Evolutionary conservation across 2,888 invertebrate species (phyloP), one percentile per base, ranked within the genome.

Genomic region (Stomorhina lunata): DNA sequence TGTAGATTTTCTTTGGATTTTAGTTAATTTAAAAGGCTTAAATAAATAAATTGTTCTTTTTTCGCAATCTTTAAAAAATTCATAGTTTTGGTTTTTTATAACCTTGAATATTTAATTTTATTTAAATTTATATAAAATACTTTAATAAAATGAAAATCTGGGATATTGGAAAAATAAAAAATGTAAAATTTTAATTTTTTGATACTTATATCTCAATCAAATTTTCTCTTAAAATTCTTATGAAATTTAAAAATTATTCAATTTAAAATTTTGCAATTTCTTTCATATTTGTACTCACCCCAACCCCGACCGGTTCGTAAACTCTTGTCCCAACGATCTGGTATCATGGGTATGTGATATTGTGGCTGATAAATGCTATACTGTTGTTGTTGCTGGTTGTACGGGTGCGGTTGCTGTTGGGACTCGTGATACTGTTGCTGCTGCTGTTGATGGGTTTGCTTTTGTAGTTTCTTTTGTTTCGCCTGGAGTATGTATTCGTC

Each of bases 301-400:
- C 86, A 86, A 29, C 90, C 87, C 5, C 84, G 83, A n/a, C 89
- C 89, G 9, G 87, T 88, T 86, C 88, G 88, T 32, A 90, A 88
- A 73, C 90, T 90, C 84, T 90, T 90, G 86, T 90, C 90, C 66
- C 90, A 90, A 71, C 90, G 89, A 86, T 90, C 90, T 63, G 87
- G 86, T 80, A 86, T 87, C 69, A 88, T 87, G 63, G 88, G 87
- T 50, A 87, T 83, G 40, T 89, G 88, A 72, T 88, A 89, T 77
- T 88, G 88, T 71, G 89, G 87, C 76, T 87, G 87, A 83, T 86
- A 88, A 50, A 79, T 75, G 29, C 66, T 82, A 27, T 82, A 82
- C 7, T 75, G 82, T 73, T 87, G 89, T 43, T 86, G 82, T 73
- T 87, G 89, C 40, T 86, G 89, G 53, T 83, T 80, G 55, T 89